Conservation (phyloP, 2,113 vertebrate species). For the Hippocampus barbouri region DNA sequence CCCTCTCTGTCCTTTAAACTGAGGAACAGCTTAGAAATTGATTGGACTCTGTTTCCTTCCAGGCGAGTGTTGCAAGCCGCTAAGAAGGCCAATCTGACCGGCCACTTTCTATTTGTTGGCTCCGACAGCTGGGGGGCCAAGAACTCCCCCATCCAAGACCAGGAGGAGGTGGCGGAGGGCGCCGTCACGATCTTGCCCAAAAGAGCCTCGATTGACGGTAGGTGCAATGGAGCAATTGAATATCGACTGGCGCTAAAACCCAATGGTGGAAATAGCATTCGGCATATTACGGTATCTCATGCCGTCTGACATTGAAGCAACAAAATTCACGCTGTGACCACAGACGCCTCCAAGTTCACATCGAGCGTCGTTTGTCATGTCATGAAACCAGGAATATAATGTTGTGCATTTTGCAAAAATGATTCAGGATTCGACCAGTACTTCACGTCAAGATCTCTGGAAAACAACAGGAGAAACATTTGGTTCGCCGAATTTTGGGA, state of each 20-base stretch:
- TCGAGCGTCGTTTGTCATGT: background rate
- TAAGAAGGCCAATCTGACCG: conserved; percentile 80
- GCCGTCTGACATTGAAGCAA: conserved; percentile 23
- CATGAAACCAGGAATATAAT: background rate
- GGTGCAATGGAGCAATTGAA: conserved; percentile 21
- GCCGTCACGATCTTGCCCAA: conserved; percentile 74
- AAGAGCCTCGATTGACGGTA: conserved; percentile 76
- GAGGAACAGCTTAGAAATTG: background rate
- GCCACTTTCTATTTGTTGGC: conserved; percentile 77
- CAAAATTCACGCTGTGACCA: conserved; percentile 8
- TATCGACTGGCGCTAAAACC: background rate
- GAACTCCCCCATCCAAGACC: conserved; percentile 68
- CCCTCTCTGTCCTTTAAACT: background rate
- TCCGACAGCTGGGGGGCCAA: conserved; percentile 77
- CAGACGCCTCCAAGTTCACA: background rate
- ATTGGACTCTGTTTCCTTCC: conserved; percentile 12
- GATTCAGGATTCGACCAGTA: conserved; percentile 84
- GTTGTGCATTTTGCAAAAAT: conserved; percentile 1
- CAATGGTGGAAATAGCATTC: background rate
- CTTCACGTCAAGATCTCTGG: conserved; percentile 81
- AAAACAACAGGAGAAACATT: conserved; percentile 89
- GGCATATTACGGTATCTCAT: background rate
- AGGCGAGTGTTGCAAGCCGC: conserved; percentile 81
- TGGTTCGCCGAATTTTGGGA: conserved; percentile 80
- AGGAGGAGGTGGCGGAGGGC: conserved; percentile 72